phyloP scores from a whole-genome alignment of 2,888 invertebrate genomes.

The Ochropleura leucogaster region DNA sequence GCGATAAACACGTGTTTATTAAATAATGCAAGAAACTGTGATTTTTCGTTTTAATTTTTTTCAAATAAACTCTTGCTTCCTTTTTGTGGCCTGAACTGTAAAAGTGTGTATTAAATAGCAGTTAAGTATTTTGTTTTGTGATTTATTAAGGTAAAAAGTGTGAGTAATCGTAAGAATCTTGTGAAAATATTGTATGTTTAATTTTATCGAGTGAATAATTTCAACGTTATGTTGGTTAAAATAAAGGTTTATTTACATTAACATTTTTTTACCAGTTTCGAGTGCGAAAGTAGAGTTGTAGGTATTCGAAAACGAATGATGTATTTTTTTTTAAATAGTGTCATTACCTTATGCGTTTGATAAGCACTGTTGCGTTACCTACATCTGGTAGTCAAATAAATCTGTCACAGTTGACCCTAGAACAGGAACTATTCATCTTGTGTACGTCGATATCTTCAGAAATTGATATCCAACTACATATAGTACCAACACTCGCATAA shows the following conservation, averaged over 20 bases:
- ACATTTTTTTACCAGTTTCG: background rate
- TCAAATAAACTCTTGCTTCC: background rate
- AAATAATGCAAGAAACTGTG: constrained; percentile 33
- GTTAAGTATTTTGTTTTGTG: background rate
- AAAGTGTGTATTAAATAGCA: constrained; percentile 4
- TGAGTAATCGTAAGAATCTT: background rate
- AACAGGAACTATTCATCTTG: constrained; percentile 3
- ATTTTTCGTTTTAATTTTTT: constrained; percentile 30
- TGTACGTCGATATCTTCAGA: background rate
- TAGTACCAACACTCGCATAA: background rate
- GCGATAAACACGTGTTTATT: constrained; percentile 37
- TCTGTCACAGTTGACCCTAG: background rate
- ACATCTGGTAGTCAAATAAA: background rate
- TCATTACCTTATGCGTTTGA: background rate
- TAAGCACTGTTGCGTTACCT: background rate
- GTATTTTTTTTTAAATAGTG: background rate
- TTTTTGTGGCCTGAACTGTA: constrained; percentile 35
- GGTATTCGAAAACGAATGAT: background rate
- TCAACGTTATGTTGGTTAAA: background rate
- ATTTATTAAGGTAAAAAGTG: constrained; percentile 36
- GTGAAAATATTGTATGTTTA: background rate
- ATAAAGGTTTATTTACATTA: background rate
- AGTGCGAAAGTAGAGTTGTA: background rate
- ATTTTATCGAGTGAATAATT: background rate
- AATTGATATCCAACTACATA: background rate